A percentile compares a stretch with the other conserved stretches of the same genome.
These are phyloP conservation scores for Poliocrania exsul DNA, from an alignment of 2,797 vertebrate species.

Conservation along the genomic window DNA sequence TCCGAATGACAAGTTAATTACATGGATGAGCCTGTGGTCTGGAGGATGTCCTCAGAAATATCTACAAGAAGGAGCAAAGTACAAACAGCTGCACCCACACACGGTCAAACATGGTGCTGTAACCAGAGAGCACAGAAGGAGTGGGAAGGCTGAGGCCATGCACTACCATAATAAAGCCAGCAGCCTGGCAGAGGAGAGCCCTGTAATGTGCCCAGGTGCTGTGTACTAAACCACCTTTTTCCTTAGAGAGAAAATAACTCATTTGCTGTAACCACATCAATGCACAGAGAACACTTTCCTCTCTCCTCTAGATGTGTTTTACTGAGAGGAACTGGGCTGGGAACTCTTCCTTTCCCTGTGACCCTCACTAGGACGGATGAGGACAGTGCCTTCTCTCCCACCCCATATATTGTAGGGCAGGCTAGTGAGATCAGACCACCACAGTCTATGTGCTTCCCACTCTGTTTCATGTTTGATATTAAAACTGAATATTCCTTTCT, in stretches of 20 bases:
- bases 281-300: not conserved
- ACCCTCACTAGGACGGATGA: fast-evolving
- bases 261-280: not conserved
- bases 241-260: not conserved
- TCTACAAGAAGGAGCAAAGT: fast-evolving
- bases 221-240: not conserved
- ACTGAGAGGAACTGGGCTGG: fast-evolving
- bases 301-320: fast-evolving
- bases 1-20: not conserved
- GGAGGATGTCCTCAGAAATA: not conserved
- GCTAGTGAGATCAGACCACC: not conserved
- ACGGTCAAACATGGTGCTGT: fast-evolving
- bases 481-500: not conserved
- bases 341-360: not conserved
- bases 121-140: fast-evolving
- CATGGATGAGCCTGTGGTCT: not conserved
- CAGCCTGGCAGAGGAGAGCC: not conserved
- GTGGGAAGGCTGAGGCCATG: not conserved
- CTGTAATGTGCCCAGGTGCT: too few relatives aligned
- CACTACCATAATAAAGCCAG: fast-evolving
- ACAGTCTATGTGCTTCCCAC: not conserved
- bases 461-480: not conserved
- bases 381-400: not conserved
- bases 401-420: not conserved
- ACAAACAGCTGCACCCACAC: fast-evolving